phyloP scores from a whole-genome alignment of 2,797 vertebrate genomes.

The Chloroceryle amazona region DNA sequence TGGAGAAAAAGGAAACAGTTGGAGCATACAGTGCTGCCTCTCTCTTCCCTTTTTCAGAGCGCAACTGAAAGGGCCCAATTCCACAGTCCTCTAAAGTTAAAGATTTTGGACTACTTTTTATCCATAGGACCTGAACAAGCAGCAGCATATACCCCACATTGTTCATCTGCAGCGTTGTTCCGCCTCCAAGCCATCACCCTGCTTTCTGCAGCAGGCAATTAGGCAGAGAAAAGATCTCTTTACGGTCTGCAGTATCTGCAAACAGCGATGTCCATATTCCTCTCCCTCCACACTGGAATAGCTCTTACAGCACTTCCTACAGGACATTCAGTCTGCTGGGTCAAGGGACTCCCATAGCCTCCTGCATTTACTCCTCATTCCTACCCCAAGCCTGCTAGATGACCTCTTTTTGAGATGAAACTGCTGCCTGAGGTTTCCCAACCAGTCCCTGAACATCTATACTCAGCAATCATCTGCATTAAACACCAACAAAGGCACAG shows the following conservation, averaged over 20 bases:
- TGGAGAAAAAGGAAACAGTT: background rate
- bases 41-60: background rate
- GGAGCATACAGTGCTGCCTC: background rate
- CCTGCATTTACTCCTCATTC: background rate
- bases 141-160: background rate
- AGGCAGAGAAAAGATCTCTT: background rate
- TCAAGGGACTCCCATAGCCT: background rate
- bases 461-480: rapidly evolving
- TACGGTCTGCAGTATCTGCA: background rate
- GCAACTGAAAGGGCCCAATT: background rate
- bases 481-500: background rate
- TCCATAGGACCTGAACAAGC: background rate
- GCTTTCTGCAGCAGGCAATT: background rate
- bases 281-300: background rate
- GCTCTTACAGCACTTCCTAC: background rate
- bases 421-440: background rate
- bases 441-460: background rate
- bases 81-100: background rate
- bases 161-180: background rate
- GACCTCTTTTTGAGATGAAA: background rate
- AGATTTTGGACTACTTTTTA: background rate
- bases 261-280: rapidly evolving
- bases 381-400: background rate
- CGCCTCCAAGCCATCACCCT: background rate
- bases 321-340: background rate